Evolutionary conservation across 2,797 vertebrate species (phyloP).

Genomic region (Sebastes hubbsi): DNA sequence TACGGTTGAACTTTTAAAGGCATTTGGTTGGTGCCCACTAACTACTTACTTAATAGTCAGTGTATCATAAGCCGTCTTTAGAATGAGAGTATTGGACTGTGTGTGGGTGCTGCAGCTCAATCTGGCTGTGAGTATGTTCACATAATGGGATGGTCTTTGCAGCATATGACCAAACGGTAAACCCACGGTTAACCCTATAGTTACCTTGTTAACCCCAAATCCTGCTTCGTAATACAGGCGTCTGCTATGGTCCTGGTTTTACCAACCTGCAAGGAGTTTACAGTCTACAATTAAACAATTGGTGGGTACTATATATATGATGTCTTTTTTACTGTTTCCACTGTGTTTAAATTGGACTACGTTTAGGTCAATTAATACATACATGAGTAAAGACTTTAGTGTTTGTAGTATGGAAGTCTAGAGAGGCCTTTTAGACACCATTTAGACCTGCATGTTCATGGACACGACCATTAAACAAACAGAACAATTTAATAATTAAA

Average conservation of each 20-base stretch:
- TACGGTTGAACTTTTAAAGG: background rate
- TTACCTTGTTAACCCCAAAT: too few species aligned
- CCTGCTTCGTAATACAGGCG: background rate
- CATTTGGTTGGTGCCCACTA: background rate
- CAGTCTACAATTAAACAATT: background rate
- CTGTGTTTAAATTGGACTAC: background rate
- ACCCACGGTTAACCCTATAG: too few species aligned
- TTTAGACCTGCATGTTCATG: background rate
- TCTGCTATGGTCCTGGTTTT: background rate
- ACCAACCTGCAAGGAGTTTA: background rate
- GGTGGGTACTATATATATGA: background rate
- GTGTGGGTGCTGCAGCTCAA: background rate
- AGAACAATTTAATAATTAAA: background rate
- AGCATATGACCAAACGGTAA: too few species aligned
- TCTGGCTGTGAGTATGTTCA: too few species aligned
- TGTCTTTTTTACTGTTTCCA: background rate
- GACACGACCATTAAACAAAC: background rate
- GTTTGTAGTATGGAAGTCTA: background rate
- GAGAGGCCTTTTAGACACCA: background rate
- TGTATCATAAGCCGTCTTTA: background rate
- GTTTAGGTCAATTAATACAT: background rate
- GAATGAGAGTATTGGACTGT: background rate
- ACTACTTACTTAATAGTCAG: background rate
- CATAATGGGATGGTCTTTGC: too few species aligned
- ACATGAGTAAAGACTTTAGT: background rate